These are phyloP conservation scores for Nemopilema nomurai DNA, from an alignment of 30 jellyfish, hydroid and myxozoan genomes.

Conservation along the genomic window DNA sequence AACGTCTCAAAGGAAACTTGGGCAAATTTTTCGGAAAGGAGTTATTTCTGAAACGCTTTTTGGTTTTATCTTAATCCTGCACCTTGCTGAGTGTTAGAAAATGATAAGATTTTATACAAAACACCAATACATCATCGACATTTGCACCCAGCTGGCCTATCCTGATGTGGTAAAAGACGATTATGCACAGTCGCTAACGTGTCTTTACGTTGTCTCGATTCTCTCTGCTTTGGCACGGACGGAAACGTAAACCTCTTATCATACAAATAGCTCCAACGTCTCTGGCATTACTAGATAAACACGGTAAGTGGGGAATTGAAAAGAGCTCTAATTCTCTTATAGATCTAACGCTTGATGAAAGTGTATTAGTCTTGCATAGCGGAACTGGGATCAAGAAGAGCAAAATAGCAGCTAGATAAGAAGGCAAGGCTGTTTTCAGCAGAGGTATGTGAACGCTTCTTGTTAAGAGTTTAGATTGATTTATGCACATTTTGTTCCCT, in stretches of 20 bases:
- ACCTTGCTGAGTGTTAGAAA: conserved; percentile 54
- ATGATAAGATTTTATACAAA: neutral
- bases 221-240: neutral
- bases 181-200: neutral
- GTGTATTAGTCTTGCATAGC: neutral
- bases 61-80: conserved; percentile 30
- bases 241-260: neutral
- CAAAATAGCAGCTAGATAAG: neutral
- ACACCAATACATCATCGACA: conserved; percentile 10
- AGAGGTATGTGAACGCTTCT: neutral
- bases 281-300: neutral
- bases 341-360: neutral
- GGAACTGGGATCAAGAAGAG: neutral
- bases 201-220: neutral
- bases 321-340: neutral
- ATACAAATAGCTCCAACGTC: neutral
- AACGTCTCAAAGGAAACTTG: neutral
- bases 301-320: neutral
- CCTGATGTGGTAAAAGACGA: conserved; percentile 24
- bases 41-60: neutral
- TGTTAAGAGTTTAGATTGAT: too few relatives aligned
- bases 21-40: neutral
- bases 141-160: neutral
- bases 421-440: neutral
- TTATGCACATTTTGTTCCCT: too few relatives aligned